These are phyloP conservation scores for Drosophila macrothrix DNA, from an alignment of 2,888 invertebrate species.

Conservation along the genomic window DNA sequence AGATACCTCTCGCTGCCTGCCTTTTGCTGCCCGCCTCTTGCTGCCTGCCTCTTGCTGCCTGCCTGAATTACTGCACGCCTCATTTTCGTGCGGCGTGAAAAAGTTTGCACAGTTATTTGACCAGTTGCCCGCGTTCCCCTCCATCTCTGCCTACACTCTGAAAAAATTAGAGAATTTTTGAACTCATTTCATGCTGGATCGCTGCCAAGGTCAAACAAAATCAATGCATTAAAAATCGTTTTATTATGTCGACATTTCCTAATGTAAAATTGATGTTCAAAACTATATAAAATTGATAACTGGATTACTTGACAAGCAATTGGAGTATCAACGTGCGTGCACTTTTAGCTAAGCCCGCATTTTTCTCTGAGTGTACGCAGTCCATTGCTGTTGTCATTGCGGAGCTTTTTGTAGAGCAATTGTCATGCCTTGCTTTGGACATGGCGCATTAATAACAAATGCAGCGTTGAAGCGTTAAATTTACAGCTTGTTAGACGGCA, in stretches of 20 bases:
- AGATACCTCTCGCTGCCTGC: constrained; percentile 1
- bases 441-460: constrained; percentile 66
- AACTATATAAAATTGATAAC: neutral
- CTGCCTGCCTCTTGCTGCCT: constrained; percentile 3
- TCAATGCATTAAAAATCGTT: neutral
- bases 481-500: constrained; percentile 80
- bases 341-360: neutral
- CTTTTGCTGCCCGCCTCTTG: neutral
- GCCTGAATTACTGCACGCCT: constrained; percentile 60
- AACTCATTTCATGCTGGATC: neutral
- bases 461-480: constrained; percentile 80
- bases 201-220: neutral
- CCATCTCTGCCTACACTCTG: neutral
- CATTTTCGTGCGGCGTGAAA: constrained; percentile 78
- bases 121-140: constrained; percentile 2
- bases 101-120: constrained; percentile 64
- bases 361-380: constrained; percentile 5
- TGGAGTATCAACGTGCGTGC: neutral
- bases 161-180: neutral
- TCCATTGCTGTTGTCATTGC: constrained; percentile 63
- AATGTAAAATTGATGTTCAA: neutral
- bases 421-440: constrained; percentile 61
- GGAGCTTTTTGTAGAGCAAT: constrained; percentile 73
- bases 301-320: neutral
- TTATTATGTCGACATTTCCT: neutral